Evolutionary conservation across 2,113 vertebrate species (phyloP).

Genomic region (Nettapus auritus): DNA sequence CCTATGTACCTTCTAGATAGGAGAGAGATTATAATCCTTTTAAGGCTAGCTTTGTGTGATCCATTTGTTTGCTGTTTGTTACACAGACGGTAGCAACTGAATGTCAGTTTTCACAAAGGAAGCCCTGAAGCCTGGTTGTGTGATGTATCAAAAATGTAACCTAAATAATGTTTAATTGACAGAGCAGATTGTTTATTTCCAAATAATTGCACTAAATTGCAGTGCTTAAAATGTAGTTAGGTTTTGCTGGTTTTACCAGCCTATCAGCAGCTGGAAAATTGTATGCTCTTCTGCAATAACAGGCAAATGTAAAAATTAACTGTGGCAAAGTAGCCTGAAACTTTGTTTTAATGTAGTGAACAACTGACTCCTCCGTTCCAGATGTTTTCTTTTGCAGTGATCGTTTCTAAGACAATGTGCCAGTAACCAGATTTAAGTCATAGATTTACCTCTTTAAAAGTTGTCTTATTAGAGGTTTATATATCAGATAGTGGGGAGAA

Average conservation of each 20-base stretch:
- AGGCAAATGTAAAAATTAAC: constrained; percentile 10
- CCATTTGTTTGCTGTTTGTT: neutral
- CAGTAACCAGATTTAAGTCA: neutral
- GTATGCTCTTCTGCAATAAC: neutral
- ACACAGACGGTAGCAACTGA: fast-evolving
- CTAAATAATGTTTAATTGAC: constrained; percentile 74
- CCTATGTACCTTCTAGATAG: neutral
- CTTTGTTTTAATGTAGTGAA: neutral
- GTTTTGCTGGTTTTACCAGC: constrained; percentile 36
- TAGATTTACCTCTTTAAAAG: neutral
- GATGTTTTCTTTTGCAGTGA: neutral
- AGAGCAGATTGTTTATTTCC: constrained; percentile 70
- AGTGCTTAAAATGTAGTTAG: constrained; percentile 64
- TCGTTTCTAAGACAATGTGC: neutral
- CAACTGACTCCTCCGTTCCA: neutral
- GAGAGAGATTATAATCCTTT: neutral
- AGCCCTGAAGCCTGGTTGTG: neutral
- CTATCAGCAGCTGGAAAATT: constrained; percentile 9
- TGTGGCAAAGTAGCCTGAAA: neutral
- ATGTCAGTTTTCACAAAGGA: neutral
- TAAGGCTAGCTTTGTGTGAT: neutral
- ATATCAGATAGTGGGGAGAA: neutral
- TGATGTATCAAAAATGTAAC: constrained; percentile 44
- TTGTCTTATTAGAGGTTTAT: neutral
- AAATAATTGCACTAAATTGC: constrained; percentile 66